Evolutionary conservation across 2,797 vertebrate genomes (phyloP).

Genomic region (Rousettus madagascariensis): DNA sequence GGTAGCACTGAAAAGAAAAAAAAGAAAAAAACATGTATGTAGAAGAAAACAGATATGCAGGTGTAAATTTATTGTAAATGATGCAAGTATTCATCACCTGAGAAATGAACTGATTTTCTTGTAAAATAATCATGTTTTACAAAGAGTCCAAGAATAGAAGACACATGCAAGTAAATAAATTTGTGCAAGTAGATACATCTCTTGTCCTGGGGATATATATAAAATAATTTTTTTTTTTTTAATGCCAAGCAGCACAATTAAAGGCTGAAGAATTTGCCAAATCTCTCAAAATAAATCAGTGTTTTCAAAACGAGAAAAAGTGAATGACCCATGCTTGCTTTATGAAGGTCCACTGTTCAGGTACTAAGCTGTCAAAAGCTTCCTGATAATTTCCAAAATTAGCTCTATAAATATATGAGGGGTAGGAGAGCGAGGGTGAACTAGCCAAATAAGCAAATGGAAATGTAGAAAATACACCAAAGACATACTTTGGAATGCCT

Average conservation of each 20-base stretch:
- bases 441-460: not conserved
- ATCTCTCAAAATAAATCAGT: conserved; percentile 9
- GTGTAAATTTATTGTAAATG: not conserved
- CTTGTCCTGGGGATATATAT: not conserved
- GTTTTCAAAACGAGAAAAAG: not conserved
- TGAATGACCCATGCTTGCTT: not conserved
- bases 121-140: not conserved
- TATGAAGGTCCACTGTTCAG: not conserved
- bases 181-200: not conserved
- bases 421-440: not conserved
- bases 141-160: not conserved
- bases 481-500: not conserved
- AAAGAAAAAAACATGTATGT: not conserved
- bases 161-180: not conserved
- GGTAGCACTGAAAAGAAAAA: not conserved
- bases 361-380: not conserved
- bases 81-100: not conserved
- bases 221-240: not conserved
- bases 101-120: not conserved
- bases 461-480: not conserved
- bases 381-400: not conserved
- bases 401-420: not conserved
- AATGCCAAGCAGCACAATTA: not conserved
- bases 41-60: not conserved
- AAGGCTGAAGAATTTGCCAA: conserved; percentile 35